phyloP scores from a whole-genome alignment of 2,113 vertebrate genomes.

The Oncorhynchus gorbuscha region DNA sequence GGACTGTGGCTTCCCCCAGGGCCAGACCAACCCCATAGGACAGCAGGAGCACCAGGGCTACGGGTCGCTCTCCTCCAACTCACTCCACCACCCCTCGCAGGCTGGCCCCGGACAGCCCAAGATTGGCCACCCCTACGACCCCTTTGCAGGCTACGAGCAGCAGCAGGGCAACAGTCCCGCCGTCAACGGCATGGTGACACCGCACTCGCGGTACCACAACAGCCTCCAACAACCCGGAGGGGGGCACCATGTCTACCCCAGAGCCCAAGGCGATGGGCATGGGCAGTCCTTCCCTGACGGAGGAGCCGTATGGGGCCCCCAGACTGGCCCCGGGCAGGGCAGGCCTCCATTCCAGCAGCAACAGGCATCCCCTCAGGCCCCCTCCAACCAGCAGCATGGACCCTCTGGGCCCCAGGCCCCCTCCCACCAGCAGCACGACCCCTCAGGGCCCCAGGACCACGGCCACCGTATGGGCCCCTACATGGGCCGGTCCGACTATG shows the following conservation, averaged over 20 bases:
- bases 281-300: slow-evolving; percentile 81
- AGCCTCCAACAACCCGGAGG: slow-evolving; percentile 61
- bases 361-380: slow-evolving; percentile 68
- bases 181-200: slow-evolving; percentile 88
- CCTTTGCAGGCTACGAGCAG: slow-evolving; percentile 91
- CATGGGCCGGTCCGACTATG: slow-evolving; percentile 88
- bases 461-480: slow-evolving; percentile 90
- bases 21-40: slow-evolving; percentile 86
- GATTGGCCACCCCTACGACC: slow-evolving; percentile 94
- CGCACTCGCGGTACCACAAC: slow-evolving; percentile 90
- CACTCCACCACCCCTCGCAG: slow-evolving; percentile 82
- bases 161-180: slow-evolving; percentile 82
- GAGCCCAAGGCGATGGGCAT: slow-evolving; percentile 82
- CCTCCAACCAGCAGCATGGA: neutral
- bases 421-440: slow-evolving; percentile 63
- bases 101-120: slow-evolving; percentile 85
- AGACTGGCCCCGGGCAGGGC: slow-evolving; percentile 79
- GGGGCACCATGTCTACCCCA: slow-evolving; percentile 77
- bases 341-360: slow-evolving; percentile 74
- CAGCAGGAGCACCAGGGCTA: slow-evolving; percentile 92
- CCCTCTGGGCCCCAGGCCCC: too few relatives aligned
- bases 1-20: slow-evolving; percentile 92
- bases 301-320: slow-evolving; percentile 82
- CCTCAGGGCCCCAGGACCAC: slow-evolving; percentile 80
- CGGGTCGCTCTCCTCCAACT: slow-evolving; percentile 74